Evolutionary conservation across 2,888 invertebrate genomes (phyloP).

Genomic region (Spisula subtruncata): DNA sequence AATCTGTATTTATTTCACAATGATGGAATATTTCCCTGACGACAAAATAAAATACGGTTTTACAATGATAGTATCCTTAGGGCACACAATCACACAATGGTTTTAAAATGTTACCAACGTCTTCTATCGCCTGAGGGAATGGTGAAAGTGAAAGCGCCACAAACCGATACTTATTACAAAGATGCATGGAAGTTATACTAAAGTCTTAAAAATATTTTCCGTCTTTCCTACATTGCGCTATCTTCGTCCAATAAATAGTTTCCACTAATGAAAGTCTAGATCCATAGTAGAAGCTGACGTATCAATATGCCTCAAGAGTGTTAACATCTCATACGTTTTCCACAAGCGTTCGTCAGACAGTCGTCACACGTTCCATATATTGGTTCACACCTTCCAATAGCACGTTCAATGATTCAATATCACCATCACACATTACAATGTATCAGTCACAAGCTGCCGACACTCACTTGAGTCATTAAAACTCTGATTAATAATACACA

Average conservation of each 20-base stretch:
- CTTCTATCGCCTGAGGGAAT: neutral
- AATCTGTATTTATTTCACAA: neutral
- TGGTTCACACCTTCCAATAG: constrained; percentile 33
- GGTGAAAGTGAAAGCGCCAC: neutral
- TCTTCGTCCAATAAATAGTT: neutral
- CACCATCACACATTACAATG: neutral
- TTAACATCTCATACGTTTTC: constrained; percentile 41
- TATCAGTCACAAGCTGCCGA: neutral
- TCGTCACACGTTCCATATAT: constrained; percentile 12
- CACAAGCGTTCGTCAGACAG: constrained; percentile 23
- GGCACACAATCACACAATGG: neutral
- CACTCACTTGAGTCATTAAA: constrained; percentile 6
- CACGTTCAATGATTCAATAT: neutral
- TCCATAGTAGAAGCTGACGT: constrained; percentile 5
- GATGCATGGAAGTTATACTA: neutral
- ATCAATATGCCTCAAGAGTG: constrained; percentile 38
- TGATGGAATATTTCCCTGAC: neutral
- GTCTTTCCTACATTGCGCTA: neutral
- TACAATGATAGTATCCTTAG: neutral
- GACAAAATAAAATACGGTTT: neutral
- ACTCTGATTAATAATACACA: constrained; percentile 39
- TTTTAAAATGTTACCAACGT: neutral
- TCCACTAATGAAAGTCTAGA: constrained; percentile 37
- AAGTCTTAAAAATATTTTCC: neutral
- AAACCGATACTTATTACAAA: neutral